Evolutionary conservation across 1,140 invertebrate genomes (phyloP).

Genomic region (Diorhabda carinulata): DNA sequence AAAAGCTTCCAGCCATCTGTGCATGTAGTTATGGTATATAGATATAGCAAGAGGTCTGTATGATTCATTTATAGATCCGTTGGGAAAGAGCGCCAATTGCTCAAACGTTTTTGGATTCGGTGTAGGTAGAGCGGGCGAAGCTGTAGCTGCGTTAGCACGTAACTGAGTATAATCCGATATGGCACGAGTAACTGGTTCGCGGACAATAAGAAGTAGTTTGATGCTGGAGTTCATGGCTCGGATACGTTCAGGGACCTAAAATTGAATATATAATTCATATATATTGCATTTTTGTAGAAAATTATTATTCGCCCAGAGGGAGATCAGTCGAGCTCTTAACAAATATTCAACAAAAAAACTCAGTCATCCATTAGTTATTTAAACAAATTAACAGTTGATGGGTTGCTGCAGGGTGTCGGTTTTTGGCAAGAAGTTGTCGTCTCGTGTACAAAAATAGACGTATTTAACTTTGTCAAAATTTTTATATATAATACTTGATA

Average conservation of each 20-base stretch:
- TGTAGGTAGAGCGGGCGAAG: slow-evolving; percentile 52
- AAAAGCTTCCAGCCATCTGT: slow-evolving; percentile 68
- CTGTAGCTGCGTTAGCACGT: slow-evolving; percentile 68
- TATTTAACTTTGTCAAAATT: no score
- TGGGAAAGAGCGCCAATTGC: slow-evolving; percentile 71
- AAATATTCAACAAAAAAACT: no score
- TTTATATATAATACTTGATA: no score
- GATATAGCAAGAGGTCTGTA: slow-evolving; percentile 72
- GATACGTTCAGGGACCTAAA: slow-evolving; percentile 80
- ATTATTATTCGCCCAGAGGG: no score
- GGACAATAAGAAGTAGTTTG: slow-evolving; percentile 88
- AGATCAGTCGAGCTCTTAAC: no score
- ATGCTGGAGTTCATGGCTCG: slow-evolving; percentile 90
- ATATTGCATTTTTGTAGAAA: neutral
- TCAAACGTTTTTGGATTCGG: slow-evolving; percentile 64
- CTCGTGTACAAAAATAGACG: no score
- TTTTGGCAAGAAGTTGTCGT: no score
- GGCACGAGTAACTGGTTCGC: slow-evolving; percentile 91
- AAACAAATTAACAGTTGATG: no score
- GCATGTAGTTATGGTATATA: slow-evolving; percentile 79
- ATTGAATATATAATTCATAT: slow-evolving; percentile 20
- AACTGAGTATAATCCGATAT: slow-evolving; percentile 95
- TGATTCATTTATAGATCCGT: slow-evolving; percentile 77
- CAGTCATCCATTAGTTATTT: no score
- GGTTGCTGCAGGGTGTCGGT: no score